Evolutionary conservation across 2,113 vertebrate genomes (phyloP), one percentile per base, ranked within the genome.

Genomic region (Nestor notabilis): DNA sequence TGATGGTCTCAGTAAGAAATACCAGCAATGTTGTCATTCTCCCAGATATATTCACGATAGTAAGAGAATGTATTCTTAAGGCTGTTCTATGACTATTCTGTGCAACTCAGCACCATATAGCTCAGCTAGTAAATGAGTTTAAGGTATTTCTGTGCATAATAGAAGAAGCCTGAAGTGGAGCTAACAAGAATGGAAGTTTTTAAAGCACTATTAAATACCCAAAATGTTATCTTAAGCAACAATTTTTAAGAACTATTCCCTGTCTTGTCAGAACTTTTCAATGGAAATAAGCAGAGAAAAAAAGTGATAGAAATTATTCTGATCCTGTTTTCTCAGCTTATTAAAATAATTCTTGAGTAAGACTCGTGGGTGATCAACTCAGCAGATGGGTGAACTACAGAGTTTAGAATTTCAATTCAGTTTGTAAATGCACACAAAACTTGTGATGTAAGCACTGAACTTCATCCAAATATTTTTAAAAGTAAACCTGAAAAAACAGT

Each of bases 141-240:
- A 58, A 90, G 78, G 19, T 76, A 95, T 74, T 96, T 97, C 78
- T 55, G 18, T 75, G 41, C 17, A 24, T 66, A 89, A 64, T 46
- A 82, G 65, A 89, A 90, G 35, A 87, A 95, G 96, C 3, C 17
- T 94, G 49, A 93, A 79, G 49, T 29, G 50, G 3, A 95, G 25
- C 16, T 86, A 95, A 74, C 7, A 49, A 61, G 81, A 96, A 83
- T 53, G 9, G 89, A 94, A 55, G 33, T 27, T 41, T 92, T 74
- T 43, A 65, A 95, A 85, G 35, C 50, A 53, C 77, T 93, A 70
- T 79, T 89, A 94, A 93, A 78, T 58, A 66, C 55, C 71, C 53
- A 21, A 96, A 95, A 94, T 96, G 61, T 2, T 87, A 71, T 65
- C 43, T 92, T 74, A 90, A 89, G 72, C 9, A 90, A 49, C 79